Conservation (phyloP, 2,888 invertebrate genomes). For the Caenorhabditis zanzibari region DNA sequence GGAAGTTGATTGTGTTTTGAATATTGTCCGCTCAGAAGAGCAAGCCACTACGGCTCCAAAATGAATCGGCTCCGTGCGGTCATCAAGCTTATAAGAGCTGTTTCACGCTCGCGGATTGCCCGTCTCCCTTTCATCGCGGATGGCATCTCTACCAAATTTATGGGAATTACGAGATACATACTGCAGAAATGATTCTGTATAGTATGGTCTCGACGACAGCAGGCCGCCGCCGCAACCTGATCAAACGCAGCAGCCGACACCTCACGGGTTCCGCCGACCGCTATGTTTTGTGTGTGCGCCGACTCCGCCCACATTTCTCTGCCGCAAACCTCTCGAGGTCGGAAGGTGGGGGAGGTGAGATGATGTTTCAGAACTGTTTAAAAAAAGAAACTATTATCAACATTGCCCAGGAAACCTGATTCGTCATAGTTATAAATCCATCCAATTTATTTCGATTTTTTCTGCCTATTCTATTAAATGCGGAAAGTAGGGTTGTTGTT, state of each 20-base stretch:
- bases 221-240: background rate
- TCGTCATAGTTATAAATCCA: too few relatives aligned
- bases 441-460: too few relatives aligned
- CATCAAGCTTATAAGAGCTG: conserved; percentile 50
- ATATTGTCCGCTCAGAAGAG: conserved; percentile 63
- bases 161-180: conserved; percentile 71
- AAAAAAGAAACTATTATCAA: too few relatives aligned
- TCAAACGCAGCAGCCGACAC: background rate
- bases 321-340: too few relatives aligned
- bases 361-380: too few relatives aligned
- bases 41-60: conserved; percentile 67
- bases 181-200: conserved; percentile 75
- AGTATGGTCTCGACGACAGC: conserved; percentile 67
- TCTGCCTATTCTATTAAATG: too few relatives aligned
- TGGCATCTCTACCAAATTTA: conserved; percentile 64
- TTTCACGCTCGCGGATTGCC: conserved; percentile 68
- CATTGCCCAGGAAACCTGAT: too few relatives aligned
- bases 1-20: too few relatives aligned
- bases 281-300: background rate
- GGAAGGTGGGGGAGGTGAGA: too few relatives aligned
- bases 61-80: conserved; percentile 57
- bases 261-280: conserved; percentile 5
- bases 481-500: too few relatives aligned
- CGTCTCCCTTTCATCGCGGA: conserved; percentile 63
- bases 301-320: conserved; percentile 7